These are phyloP conservation scores for Octomys mimax DNA, from an alignment of 2,797 vertebrate genomes.

Conservation along the genomic window DNA sequence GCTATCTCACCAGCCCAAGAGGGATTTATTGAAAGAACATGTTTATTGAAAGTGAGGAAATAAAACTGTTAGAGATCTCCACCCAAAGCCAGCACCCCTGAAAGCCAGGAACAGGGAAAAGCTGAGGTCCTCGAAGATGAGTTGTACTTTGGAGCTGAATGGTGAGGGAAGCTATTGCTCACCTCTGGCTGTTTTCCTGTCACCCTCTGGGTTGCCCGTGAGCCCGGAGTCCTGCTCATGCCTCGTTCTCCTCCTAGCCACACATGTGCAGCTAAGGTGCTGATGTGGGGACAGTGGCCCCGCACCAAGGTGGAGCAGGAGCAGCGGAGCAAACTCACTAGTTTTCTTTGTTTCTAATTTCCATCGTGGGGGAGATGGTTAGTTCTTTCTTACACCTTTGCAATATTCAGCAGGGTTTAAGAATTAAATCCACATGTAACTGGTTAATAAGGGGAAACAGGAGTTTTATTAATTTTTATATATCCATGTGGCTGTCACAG, in stretches of 20 bases:
- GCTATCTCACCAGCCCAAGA: no score
- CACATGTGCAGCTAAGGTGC: not conserved
- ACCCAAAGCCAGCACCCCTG: not conserved
- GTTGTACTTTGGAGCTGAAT: not conserved
- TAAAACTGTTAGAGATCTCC: constrained; percentile 49
- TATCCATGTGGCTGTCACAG: no score
- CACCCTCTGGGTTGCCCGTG: accelerated
- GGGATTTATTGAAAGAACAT: constrained; percentile 5
- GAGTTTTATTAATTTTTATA: not conserved
- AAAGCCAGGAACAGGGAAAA: not conserved
- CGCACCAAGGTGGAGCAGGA: accelerated
- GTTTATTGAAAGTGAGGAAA: constrained; percentile 35
- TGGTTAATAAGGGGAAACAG: not conserved
- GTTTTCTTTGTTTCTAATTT: constrained; percentile 38
- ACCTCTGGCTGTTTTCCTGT: not conserved
- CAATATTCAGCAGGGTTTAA: not conserved
- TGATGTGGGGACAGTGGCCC: not conserved
- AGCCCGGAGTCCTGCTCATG: not conserved
- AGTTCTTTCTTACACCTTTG: not conserved
- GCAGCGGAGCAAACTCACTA: not conserved
- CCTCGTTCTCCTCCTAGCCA: no score
- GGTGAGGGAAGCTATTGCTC: not conserved
- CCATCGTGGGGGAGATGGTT: not conserved
- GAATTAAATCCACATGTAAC: not conserved
- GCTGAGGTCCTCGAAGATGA: not conserved